phyloP scores from a whole-genome alignment of 2,888 invertebrate species.

The Callyntrura guangdongensis region DNA sequence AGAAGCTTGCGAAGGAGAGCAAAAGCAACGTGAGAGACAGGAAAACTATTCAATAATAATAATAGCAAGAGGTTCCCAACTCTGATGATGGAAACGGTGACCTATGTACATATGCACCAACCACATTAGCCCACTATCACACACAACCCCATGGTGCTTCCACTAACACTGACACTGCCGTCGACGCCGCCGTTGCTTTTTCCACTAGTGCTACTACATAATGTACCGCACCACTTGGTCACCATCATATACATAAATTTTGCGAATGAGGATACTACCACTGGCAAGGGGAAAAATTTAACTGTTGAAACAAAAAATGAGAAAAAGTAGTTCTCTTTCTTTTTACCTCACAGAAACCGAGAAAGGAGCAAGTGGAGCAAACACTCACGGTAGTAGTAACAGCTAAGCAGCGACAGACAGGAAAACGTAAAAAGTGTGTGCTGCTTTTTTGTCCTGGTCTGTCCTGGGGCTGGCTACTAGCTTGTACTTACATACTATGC shows the following conservation, averaged over 20 bases:
- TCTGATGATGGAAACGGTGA: constrained; percentile 43
- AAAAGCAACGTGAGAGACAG: background rate
- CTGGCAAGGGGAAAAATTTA: background rate
- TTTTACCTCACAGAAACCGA: constrained; percentile 23
- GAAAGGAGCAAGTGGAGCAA: constrained; percentile 37
- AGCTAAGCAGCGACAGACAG: constrained; percentile 31
- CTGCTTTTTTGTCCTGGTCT: constrained; percentile 49
- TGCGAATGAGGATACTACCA: constrained; percentile 40
- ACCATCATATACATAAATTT: constrained; percentile 66
- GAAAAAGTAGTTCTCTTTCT: constrained; percentile 18
- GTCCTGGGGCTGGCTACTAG: constrained; percentile 64
- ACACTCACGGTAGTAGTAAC: background rate
- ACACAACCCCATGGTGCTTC: constrained; percentile 50
- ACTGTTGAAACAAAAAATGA: background rate
- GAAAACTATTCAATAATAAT: constrained; percentile 17
- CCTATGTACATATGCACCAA: constrained; percentile 21
- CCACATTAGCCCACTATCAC: constrained; percentile 31
- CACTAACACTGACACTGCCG: background rate
- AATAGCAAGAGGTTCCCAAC: constrained; percentile 37
- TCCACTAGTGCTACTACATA: background rate
- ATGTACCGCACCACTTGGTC: constrained; percentile 48
- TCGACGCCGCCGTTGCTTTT: background rate
- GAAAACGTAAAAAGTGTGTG: background rate
- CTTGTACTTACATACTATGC: background rate
- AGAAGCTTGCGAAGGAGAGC: constrained; percentile 19